phyloP scores from a whole-genome alignment of 1,140 invertebrate species.

The Nephila pilipes region DNA sequence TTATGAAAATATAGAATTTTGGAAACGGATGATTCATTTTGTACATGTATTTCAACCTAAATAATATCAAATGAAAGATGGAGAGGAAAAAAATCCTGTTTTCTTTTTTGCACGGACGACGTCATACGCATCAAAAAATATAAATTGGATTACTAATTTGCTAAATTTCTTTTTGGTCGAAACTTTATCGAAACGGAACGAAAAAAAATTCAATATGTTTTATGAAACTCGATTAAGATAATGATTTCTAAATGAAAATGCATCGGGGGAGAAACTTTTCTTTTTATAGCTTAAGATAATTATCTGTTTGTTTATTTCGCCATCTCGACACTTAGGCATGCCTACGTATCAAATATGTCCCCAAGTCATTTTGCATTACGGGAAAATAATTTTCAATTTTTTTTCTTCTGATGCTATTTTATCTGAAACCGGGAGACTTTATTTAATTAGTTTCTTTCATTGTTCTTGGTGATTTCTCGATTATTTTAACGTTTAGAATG shows the following conservation, averaged over 20 bases:
- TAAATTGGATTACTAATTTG: not conserved
- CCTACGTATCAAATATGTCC: not conserved
- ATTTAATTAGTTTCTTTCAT: not conserved
- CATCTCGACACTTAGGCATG: not conserved
- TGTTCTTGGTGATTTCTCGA: not conserved
- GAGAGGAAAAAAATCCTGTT: no score
- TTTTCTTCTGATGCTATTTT: not conserved
- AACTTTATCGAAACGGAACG: not conserved
- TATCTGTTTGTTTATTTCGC: conserved; percentile 8
- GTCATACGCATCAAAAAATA: no score
- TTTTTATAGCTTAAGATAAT: not conserved
- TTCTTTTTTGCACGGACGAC: no score
- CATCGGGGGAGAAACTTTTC: not conserved
- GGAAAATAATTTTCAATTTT: not conserved
- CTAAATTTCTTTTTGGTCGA: not conserved
- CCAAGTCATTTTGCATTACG: not conserved
- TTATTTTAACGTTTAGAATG: not conserved
- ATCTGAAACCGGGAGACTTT: not conserved
- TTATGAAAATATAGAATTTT: no score
- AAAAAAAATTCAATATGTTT: not conserved
- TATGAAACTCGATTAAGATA: conserved; percentile 27
- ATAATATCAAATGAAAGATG: no score
- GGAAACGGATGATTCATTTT: no score
- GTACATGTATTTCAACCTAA: no score
- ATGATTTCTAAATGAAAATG: conserved; percentile 20